Percentiles rank a stretch among this genome's conserved stretches.
Evolutionary conservation across 2,888 invertebrate genomes (phyloP).

Genomic region (Polyploca ridens): DNA sequence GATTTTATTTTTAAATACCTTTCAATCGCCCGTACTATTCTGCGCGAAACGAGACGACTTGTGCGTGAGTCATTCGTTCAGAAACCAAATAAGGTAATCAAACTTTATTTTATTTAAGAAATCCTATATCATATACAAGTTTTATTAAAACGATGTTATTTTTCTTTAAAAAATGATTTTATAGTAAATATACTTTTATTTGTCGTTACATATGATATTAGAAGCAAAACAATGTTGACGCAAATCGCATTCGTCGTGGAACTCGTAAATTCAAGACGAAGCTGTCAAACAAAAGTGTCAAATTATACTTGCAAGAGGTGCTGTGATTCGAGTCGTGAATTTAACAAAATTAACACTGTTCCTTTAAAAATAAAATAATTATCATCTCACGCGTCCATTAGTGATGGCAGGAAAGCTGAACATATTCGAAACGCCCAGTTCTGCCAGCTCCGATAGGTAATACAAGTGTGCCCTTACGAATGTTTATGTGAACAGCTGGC

Average conservation of each 20-base stretch:
- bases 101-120: no score
- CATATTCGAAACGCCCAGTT: constrained; percentile 93
- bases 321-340: constrained; percentile 50
- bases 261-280: constrained; percentile 39
- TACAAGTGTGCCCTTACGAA: constrained; percentile 61
- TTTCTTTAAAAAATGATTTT: no score
- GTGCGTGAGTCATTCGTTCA: constrained; percentile 14
- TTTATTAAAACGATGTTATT: no score
- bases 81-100: constrained; percentile 9
- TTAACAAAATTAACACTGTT: constrained; percentile 39
- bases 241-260: background rate
- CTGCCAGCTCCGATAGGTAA: constrained; percentile 96
- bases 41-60: constrained; percentile 14
- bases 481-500: constrained; percentile 82
- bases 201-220: background rate
- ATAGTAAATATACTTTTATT: background rate
- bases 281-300: constrained; percentile 40
- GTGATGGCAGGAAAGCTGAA: constrained; percentile 82
- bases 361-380: constrained; percentile 39
- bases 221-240: background rate
- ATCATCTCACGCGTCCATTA: constrained; percentile 44
- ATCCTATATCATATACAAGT: background rate
- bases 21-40: background rate
- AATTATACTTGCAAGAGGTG: constrained; percentile 24
- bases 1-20: background rate